phyloP scores from a whole-genome alignment of 2,797 vertebrate genomes.

The Melanogrammus aeglefinus region DNA sequence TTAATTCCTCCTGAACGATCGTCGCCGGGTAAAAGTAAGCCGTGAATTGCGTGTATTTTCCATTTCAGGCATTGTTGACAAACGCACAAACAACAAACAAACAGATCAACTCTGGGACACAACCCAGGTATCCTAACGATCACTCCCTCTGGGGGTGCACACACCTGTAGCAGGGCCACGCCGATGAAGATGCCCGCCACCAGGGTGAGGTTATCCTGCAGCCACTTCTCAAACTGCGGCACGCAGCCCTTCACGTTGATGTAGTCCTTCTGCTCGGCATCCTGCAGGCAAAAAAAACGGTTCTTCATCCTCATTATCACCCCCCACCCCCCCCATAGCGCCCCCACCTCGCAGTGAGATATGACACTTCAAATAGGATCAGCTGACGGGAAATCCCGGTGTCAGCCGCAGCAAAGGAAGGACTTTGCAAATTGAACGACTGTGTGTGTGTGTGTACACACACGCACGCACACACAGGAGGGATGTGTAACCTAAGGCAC shows the following conservation, averaged over 20 bases:
- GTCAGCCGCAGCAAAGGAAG: neutral
- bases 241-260: slow-evolving; percentile 98
- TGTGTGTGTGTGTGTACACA: too few relatives aligned
- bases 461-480: neutral
- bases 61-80: too few relatives aligned
- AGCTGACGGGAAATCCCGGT: neutral
- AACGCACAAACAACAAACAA: too few relatives aligned
- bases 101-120: too few relatives aligned
- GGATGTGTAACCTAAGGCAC: neutral
- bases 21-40: neutral
- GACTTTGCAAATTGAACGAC: neutral
- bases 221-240: slow-evolving; percentile 97
- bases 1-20: neutral
- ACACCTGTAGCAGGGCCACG: slow-evolving; percentile 91
- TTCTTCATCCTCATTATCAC: neutral
- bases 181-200: slow-evolving; percentile 97
- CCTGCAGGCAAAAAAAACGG: slow-evolving; percentile 62
- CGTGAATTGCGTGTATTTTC: too few relatives aligned
- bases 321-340: neutral
- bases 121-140: neutral
- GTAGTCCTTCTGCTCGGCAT: slow-evolving; percentile 88
- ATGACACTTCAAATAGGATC: neutral
- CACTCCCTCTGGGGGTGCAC: neutral
- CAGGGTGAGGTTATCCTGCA: slow-evolving; percentile 94
- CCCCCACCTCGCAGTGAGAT: neutral